Percentiles rank a stretch among this genome's conserved stretches.
Conservation (phyloP, 2,888 invertebrate species). For the Peribatodes rhomboidaria region DNA sequence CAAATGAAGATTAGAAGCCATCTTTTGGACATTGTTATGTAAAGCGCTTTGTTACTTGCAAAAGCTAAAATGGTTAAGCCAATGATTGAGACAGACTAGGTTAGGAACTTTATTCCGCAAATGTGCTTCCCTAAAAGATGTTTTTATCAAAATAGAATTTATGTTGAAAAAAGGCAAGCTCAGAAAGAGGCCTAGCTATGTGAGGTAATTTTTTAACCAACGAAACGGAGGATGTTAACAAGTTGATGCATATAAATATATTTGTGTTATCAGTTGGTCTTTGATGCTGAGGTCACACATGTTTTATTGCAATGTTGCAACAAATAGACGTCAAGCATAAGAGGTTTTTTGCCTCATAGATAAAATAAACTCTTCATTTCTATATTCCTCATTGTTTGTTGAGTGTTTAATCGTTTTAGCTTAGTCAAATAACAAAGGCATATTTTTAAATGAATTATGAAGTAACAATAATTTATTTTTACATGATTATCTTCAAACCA, state of each 20-base stretch:
- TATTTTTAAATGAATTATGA: slow-evolving; percentile 25
- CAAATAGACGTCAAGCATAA: no score
- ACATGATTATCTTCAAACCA: slow-evolving; percentile 21
- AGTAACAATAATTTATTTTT: slow-evolving; percentile 31
- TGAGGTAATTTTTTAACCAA: no score
- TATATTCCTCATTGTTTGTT: background rate
- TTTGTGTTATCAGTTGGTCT: no score
- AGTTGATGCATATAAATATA: no score
- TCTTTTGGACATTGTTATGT: slow-evolving; percentile 22
- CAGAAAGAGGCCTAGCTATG: background rate
- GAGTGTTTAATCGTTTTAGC: slow-evolving; percentile 10
- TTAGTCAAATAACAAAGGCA: slow-evolving; percentile 20
- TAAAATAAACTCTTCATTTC: no score
- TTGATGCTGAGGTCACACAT: no score
- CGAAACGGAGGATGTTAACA: no score
- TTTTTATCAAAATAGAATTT: background rate
- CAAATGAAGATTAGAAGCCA: slow-evolving; percentile 20
- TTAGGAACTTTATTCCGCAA: background rate
- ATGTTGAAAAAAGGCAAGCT: no score
- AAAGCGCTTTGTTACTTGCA: slow-evolving; percentile 22
- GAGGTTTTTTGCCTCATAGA: no score
- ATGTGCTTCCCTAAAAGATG: background rate
- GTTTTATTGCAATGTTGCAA: no score
- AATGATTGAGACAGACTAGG: background rate
- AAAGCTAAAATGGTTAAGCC: slow-evolving; percentile 3